Evolutionary conservation across 2,888 invertebrate species (phyloP), one percentile per base, ranked within the genome.

Genomic region (Chymomyza procnemis): DNA sequence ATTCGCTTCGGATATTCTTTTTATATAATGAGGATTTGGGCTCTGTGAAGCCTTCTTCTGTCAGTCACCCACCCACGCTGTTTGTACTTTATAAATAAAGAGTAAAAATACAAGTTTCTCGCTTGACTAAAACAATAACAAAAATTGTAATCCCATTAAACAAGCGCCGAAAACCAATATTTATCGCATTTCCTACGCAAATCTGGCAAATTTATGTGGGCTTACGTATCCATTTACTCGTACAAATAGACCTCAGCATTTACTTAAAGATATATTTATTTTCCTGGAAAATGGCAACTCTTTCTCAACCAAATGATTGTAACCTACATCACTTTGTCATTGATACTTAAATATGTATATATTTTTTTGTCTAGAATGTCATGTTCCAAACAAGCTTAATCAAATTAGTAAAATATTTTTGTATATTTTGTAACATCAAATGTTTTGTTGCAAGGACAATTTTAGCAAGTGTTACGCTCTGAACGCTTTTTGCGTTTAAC

Each of bases 381-480:
- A 41, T 41, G 34, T 41, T 41, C 67, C 71, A 67, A 67, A 63
- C 67, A 57, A 66, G 71, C 79, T 69, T 71, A 79, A 67, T 67
- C 61, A 72, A 71, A 68, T 66, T 64, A 72, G 34, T 9, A 41
- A 22, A 22, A 75, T 65, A 67, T 63, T 50, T 67, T 54, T 63
- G 21, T 62, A 26, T 30, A 41, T 34, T 26, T 61, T n/a, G n/a
- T 19, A 64, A 50, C 59, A 61, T 19, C 62, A 76, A 67, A 70
- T 67, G 64, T 65, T 70, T 64, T 8, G 47, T 64, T 8, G 47
- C 70, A 62, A 50, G 52, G 26, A 61, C 60, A 62, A 47, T 59
- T 55, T 19, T 57, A 66, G 58, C 55, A 64, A 65, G 57, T 65
- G 30, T 12, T 41, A 41, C 34, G 34, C 34, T 41, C 34, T 41